Evolutionary conservation across 2,113 vertebrate species (phyloP).

Genomic region (Varanus komodoensis): DNA sequence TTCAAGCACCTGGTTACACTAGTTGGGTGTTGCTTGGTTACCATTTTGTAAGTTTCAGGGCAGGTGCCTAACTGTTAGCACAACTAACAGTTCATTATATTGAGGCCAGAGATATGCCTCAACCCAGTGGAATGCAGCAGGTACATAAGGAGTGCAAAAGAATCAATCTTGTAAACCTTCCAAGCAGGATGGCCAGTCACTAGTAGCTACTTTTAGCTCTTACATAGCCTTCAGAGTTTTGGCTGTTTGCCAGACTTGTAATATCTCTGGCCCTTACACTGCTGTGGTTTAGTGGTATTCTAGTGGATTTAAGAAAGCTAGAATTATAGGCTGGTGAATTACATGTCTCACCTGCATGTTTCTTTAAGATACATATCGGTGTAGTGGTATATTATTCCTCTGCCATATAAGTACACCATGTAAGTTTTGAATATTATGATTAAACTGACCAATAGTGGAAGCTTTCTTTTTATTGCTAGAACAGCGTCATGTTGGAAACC

Average conservation of each 20-base stretch:
- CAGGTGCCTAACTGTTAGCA: neutral
- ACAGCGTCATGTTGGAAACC: neutral
- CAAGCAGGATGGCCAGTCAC: neutral
- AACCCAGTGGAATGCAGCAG: neutral
- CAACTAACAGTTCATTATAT: neutral
- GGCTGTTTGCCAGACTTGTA: neutral
- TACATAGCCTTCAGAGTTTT: neutral
- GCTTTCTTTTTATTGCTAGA: neutral
- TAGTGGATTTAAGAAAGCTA: neutral
- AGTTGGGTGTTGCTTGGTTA: neutral
- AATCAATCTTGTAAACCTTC: neutral
- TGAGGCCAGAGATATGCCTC: neutral
- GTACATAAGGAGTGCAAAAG: neutral
- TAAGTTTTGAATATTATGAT: neutral
- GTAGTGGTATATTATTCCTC: neutral
- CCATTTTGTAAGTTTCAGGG: conserved; percentile 8
- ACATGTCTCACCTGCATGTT: neutral
- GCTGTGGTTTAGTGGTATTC: neutral
- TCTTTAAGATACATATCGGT: neutral
- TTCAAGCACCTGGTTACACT: neutral
- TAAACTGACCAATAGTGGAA: too few relatives aligned
- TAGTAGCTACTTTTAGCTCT: neutral
- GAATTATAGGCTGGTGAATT: neutral
- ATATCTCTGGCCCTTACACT: neutral
- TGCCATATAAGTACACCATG: neutral